Conservation (phyloP, 2,888 invertebrate genomes). For the Aspidiotus rigidus region DNA sequence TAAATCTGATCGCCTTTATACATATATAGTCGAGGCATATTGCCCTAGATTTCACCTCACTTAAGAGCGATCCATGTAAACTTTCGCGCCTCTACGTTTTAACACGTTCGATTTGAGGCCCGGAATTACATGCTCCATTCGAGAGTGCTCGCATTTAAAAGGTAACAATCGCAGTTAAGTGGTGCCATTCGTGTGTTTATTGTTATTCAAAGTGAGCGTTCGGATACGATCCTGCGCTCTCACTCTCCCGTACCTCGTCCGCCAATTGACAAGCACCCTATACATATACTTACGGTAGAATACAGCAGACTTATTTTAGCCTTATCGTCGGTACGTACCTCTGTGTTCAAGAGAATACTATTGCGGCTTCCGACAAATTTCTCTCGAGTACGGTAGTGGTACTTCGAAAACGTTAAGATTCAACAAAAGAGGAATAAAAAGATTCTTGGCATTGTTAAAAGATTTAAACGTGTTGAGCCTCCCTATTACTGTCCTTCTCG, state of each 20-base stretch:
- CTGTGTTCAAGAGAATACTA: constrained; percentile 10
- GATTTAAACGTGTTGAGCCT: constrained; percentile 31
- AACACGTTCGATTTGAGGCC: not conserved
- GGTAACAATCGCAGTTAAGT: constrained; percentile 30
- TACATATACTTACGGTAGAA: not conserved
- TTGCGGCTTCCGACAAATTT: constrained; percentile 27
- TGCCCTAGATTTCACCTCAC: no score
- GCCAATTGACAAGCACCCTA: not conserved
- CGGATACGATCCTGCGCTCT: not conserved
- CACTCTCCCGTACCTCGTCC: not conserved
- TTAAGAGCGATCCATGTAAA: no score
- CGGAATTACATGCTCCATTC: constrained; percentile 28
- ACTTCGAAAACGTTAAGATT: constrained; percentile 27
- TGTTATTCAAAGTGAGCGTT: constrained; percentile 24
- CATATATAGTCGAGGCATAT: no score
- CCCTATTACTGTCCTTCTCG: constrained; percentile 25
- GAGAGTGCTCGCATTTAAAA: constrained; percentile 22
- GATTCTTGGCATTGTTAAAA: constrained; percentile 32
- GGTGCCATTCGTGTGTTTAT: constrained; percentile 28
- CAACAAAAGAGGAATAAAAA: constrained; percentile 21
- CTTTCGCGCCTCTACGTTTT: no score
- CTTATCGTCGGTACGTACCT: not conserved
- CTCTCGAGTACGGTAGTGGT: not conserved
- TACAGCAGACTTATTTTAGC: not conserved
- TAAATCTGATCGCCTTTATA: no score